Conservation (phyloP, 2,888 invertebrate species). For the Athrips mouffetella region DNA sequence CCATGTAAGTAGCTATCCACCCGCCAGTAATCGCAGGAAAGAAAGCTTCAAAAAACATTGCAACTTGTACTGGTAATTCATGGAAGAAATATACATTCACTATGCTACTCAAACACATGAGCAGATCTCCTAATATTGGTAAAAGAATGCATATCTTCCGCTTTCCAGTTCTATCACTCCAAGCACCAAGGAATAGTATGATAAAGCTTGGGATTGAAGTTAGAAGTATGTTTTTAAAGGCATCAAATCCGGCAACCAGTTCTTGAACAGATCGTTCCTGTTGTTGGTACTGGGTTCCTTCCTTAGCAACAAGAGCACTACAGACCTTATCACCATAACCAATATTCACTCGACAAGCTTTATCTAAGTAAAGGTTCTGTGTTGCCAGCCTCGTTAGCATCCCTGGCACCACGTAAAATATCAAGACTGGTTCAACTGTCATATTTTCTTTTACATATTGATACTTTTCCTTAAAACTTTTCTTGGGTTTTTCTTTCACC, state of each 20-base stretch:
- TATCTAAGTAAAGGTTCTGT: slow-evolving; percentile 90
- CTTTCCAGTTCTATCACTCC: slow-evolving; percentile 78
- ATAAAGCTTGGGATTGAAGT: slow-evolving; percentile 75
- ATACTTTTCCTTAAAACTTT: slow-evolving; percentile 63
- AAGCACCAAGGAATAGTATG: slow-evolving; percentile 78
- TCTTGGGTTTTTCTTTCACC: slow-evolving; percentile 33
- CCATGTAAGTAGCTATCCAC: slow-evolving; percentile 76
- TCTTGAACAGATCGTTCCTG: slow-evolving; percentile 81
- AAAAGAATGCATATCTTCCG: slow-evolving; percentile 77
- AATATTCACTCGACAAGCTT: slow-evolving; percentile 89
- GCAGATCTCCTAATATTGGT: slow-evolving; percentile 74
- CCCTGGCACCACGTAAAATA: slow-evolving; percentile 80
- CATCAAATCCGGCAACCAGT: slow-evolving; percentile 73
- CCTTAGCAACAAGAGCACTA: slow-evolving; percentile 83
- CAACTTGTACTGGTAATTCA: slow-evolving; percentile 72
- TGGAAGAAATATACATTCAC: slow-evolving; percentile 75
- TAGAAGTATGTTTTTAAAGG: slow-evolving; percentile 74
- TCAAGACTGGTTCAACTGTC: slow-evolving; percentile 82
- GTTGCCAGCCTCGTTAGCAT: slow-evolving; percentile 84
- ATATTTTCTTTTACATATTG: slow-evolving; percentile 74
- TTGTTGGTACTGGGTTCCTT: slow-evolving; percentile 80
- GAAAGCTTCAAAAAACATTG: slow-evolving; percentile 71
- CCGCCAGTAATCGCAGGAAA: slow-evolving; percentile 75
- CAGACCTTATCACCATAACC: slow-evolving; percentile 83
- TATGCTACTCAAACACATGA: slow-evolving; percentile 68